Conservation (phyloP, 2,888 invertebrate genomes). For the Allolobophora icterica region DNA sequence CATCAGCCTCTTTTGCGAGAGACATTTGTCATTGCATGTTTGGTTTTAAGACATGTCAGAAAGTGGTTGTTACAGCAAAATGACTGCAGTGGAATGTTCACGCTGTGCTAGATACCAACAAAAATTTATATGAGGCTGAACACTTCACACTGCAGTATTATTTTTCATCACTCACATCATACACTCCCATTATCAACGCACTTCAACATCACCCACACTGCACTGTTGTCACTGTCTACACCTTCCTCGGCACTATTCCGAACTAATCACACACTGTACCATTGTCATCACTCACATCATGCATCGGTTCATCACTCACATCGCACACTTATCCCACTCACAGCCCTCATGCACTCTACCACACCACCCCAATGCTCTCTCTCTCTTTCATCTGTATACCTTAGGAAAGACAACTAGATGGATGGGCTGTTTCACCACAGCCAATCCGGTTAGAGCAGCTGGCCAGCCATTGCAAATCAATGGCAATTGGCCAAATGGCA, state of each 20-base stretch:
- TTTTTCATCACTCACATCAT: background rate
- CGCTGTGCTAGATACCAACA: no score
- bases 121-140: no score
- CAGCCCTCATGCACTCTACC: background rate
- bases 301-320: background rate
- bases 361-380: background rate
- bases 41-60: no score
- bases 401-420: background rate
- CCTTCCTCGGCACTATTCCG: background rate
- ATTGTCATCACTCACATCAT: background rate
- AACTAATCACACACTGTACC: background rate
- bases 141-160: background rate
- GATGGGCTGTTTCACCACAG: background rate
- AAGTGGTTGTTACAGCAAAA: no score
- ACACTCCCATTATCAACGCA: background rate
- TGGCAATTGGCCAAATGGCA: slow-evolving; percentile 17
- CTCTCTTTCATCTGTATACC: background rate
- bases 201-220: background rate
- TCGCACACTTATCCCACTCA: background rate
- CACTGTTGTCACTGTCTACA: background rate
- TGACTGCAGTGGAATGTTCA: no score
- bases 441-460: slow-evolving; percentile 8
- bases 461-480: background rate
- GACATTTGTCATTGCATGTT: no score
- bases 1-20: no score